A percentile compares a stretch with the other conserved stretches of the same genome.
Conservation (phyloP, 2,113 vertebrate genomes). For the Calidris pygmaea region DNA sequence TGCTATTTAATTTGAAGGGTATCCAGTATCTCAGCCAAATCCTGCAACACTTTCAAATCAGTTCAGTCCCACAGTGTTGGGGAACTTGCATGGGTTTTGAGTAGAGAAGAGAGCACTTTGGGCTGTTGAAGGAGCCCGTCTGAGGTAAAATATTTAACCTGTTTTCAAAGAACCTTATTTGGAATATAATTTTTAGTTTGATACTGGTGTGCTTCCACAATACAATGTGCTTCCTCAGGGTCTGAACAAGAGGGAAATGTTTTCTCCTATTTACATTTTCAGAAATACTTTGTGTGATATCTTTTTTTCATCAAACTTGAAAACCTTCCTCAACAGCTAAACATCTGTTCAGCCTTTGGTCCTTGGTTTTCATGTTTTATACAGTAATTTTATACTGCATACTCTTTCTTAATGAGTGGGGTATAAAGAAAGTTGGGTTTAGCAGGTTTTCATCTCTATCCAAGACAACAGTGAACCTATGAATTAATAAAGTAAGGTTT, state of each 20-base stretch:
- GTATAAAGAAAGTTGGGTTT: neutral
- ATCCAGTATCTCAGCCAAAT: neutral
- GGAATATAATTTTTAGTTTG: neutral
- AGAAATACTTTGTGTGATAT: neutral
- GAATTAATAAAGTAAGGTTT: neutral
- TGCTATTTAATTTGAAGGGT: neutral
- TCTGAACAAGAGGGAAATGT: neutral
- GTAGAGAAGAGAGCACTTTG: no score
- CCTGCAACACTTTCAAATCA: neutral
- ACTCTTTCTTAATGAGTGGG: neutral
- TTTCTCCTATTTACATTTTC: neutral
- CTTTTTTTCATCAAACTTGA: neutral
- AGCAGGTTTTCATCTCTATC: neutral
- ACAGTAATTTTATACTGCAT: rapidly evolving
- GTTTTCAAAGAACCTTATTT: neutral
- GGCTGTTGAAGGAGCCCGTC: neutral
- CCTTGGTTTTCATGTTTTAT: neutral
- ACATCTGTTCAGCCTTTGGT: neutral
- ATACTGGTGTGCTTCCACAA: rapidly evolving
- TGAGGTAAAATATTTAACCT: neutral
- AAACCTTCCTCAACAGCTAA: neutral
- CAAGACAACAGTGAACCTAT: neutral
- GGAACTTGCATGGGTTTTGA: neutral
- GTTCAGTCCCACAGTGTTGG: rapidly evolving
- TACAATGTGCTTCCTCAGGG: rapidly evolving